phyloP scores from a whole-genome alignment of 1,140 invertebrate genomes.

The Drosophila nikananu region DNA sequence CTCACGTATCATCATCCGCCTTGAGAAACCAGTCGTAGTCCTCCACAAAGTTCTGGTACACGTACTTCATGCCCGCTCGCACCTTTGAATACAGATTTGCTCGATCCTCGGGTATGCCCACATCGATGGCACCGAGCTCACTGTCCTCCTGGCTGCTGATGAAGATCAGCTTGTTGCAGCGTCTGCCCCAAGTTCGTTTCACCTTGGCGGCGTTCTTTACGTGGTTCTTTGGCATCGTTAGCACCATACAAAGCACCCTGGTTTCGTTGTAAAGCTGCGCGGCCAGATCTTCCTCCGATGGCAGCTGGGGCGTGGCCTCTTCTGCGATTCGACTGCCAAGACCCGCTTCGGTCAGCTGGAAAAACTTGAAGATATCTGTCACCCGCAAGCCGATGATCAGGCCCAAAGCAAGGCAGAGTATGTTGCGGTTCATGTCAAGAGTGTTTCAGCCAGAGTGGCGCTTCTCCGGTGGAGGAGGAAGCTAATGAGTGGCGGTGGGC shows the following conservation, averaged over 20 bases:
- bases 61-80: conserved; percentile 95
- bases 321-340: conserved; percentile 19
- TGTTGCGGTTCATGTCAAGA: conserved; percentile 69
- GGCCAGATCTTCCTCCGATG: conserved; percentile 85
- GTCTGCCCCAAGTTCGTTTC: conserved; percentile 94
- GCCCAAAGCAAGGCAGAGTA: conserved; percentile 71
- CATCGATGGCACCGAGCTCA: conserved; percentile 88
- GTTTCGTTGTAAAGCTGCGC: conserved; percentile 86
- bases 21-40: conserved; percentile 97
- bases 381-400: conserved; percentile 76
- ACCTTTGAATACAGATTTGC: conserved; percentile 97
- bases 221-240: conserved; percentile 94
- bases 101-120: conserved; percentile 93
- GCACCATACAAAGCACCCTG: conserved; percentile 94
- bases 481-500: background rate
- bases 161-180: conserved; percentile 93
- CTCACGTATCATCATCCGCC: conserved; percentile 95
- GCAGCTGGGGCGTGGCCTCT: conserved; percentile 49
- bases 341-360: conserved; percentile 37
- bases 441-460: conserved; percentile 3
- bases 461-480: background rate
- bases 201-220: conserved; percentile 92
- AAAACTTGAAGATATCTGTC: conserved; percentile 74
- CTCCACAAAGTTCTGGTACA: conserved; percentile 92
- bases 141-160: conserved; percentile 91